phyloP scores from a whole-genome alignment of 1,140 invertebrate species.

The Papilio helenus region DNA sequence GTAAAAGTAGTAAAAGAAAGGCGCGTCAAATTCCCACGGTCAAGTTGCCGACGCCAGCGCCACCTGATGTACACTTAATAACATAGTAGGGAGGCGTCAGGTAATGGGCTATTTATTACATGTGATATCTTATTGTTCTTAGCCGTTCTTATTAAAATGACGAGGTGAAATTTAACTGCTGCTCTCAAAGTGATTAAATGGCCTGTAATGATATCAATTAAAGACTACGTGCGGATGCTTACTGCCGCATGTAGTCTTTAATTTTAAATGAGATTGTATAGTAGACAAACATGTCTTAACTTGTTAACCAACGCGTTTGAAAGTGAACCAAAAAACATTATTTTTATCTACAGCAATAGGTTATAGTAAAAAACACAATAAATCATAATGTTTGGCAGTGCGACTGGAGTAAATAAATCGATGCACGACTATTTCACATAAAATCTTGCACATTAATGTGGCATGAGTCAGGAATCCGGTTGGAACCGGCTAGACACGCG shows the following conservation, averaged over 20 bases:
- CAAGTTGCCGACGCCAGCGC: constrained; percentile 53
- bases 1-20: constrained; percentile 65
- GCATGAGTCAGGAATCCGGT: constrained; percentile 45
- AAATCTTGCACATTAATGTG: constrained; percentile 3
- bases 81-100: not conserved
- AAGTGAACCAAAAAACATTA: not conserved
- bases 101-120: not conserved
- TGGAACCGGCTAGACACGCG: constrained; percentile 44
- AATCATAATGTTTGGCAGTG: not conserved
- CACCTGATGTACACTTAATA: constrained; percentile 30
- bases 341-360: not conserved
- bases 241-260: no score
- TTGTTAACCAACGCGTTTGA: not conserved
- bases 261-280: no score
- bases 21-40: constrained; percentile 59
- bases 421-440: constrained; percentile 19
- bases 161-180: no score
- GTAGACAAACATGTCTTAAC: no score
- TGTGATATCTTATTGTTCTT: constrained; percentile 10
- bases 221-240: no score
- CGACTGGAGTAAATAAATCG: constrained; percentile 29
- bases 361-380: not conserved
- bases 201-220: no score
- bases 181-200: no score
- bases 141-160: not conserved